Base-by-base conservation (phyloP, 2,888 invertebrate species). In the Microctonus aethiopoides region DNA sequence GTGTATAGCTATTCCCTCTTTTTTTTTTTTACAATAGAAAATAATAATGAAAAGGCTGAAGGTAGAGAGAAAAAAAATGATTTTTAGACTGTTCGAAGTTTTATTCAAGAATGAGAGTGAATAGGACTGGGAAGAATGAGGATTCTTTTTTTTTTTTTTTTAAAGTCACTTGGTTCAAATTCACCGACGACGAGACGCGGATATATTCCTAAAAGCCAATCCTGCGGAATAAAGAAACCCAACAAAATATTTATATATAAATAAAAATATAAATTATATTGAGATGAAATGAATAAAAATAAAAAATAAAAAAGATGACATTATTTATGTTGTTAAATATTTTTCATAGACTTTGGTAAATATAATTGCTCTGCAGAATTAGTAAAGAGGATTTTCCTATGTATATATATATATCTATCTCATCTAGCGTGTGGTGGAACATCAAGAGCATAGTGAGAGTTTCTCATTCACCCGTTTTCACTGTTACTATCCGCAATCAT, bases 341-440 rank as follows among this genome's bases (percentile, higher is more conserved):
- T 4, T 7, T 36, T 52, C 51, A 41, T 61, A 70, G 75, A 78
- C 73, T 75, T 72, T 65, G 75, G 75, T 57, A 7, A 73, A 80
- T 78, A 79, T 81, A 81, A 82, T 82, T 82, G 82, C 78, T 77
- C 77, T 4, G 78, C 80, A 76, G 80, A 82, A 82, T 82, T 82
- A 82, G 79, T 79, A 78, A 80, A 79, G 78, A 80, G 82, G 76
- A 74, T 75, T 75, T 74, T 66, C n/a, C n/a, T n/a, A n/a, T n/a
- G n/a, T n/a, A n/a, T n/a, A n/a, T n/a, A n/a, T 73, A 61, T 74
- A 70, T 76, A 36, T n/a, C 10, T 16, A n/a, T 74, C 72, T 70
- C 73, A 74, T 77, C 80, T 79, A 77, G 78, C 80, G 77, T 80
- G 80, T 75, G 77, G 79, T 77, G 77, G 76, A 78, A 78, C 78